A percentile compares a stretch with the other conserved stretches of the same genome.
Evolutionary conservation across 2,888 invertebrate species (phyloP).

Genomic region (Hypselothyrea guttata): DNA sequence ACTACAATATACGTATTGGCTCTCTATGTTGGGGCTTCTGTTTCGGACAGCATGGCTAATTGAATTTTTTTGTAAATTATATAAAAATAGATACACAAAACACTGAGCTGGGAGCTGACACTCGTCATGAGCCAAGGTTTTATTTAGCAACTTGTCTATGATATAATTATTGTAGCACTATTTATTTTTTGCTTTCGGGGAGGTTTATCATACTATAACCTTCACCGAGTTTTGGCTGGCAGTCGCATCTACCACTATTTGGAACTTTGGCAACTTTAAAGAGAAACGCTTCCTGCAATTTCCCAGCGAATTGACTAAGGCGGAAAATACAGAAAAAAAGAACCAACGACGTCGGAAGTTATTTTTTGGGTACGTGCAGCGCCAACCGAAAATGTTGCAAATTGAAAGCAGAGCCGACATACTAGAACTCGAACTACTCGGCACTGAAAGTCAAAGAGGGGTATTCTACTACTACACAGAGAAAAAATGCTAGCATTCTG

Average conservation of each 20-base stretch:
- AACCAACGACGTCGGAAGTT: conserved; percentile 65
- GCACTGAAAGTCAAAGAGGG: conserved; percentile 9
- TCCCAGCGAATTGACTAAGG: conserved; percentile 47
- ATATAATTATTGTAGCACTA: too few relatives aligned
- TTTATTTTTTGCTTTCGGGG: too few relatives aligned
- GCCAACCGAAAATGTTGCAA: conserved; percentile 66
- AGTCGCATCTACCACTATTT: conserved; percentile 3
- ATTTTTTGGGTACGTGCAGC: conserved; percentile 71
- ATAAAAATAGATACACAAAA: conserved; percentile 29
- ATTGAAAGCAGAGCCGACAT: conserved; percentile 66
- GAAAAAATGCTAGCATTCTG: too few relatives aligned
- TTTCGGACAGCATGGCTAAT: conserved; percentile 70
- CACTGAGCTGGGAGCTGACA: neutral
- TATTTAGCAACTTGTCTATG: neutral
- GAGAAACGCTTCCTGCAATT: conserved; percentile 71
- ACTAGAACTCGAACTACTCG: conserved; percentile 36
- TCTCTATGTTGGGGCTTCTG: conserved; percentile 48
- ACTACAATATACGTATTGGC: conserved; percentile 32
- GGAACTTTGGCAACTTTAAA: conserved; percentile 56
- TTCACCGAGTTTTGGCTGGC: conserved; percentile 35
- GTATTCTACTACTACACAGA: conserved; percentile 9
- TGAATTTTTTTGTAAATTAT: conserved; percentile 69
- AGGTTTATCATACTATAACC: conserved; percentile 18
- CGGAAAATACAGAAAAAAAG: conserved; percentile 68
- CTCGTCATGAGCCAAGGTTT: neutral